Conservation (phyloP, 2,888 invertebrate species). For the Cetonia aurata region DNA sequence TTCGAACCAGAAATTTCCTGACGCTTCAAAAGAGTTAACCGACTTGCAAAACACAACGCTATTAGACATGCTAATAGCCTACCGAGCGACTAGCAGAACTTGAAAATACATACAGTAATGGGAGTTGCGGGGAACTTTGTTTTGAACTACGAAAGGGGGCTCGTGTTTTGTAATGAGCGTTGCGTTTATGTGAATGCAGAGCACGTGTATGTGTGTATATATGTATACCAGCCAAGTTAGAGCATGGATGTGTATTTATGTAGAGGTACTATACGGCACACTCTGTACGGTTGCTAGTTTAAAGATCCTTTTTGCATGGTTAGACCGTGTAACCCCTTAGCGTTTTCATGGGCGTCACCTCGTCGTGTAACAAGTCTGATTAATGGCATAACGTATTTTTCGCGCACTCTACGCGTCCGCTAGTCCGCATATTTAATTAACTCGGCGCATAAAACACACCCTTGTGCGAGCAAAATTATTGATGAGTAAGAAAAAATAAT, state of each 20-base stretch:
- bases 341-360: slow-evolving; percentile 40
- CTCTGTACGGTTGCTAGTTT: slow-evolving; percentile 3
- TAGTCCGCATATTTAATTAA: slow-evolving; percentile 40
- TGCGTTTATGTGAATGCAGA: slow-evolving; percentile 20
- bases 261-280: neutral
- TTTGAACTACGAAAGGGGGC: slow-evolving; percentile 26
- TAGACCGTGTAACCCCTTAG: slow-evolving; percentile 40
- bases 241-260: neutral
- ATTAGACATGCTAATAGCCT: no score
- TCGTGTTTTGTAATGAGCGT: slow-evolving; percentile 25
- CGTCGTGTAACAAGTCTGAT: slow-evolving; percentile 38
- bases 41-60: neutral
- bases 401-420: slow-evolving; percentile 23
- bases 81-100: neutral
- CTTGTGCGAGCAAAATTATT: neutral
- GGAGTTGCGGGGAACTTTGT: slow-evolving; percentile 24
- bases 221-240: slow-evolving; percentile 5
- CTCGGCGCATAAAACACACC: neutral
- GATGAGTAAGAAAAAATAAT: neutral
- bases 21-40: no score
- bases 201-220: slow-evolving; percentile 18
- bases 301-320: slow-evolving; percentile 35
- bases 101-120: slow-evolving; percentile 12
- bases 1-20: no score
- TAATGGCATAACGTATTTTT: slow-evolving; percentile 33